Conservation (phyloP, 2,888 invertebrate genomes). For the Monochamus alternatus region DNA sequence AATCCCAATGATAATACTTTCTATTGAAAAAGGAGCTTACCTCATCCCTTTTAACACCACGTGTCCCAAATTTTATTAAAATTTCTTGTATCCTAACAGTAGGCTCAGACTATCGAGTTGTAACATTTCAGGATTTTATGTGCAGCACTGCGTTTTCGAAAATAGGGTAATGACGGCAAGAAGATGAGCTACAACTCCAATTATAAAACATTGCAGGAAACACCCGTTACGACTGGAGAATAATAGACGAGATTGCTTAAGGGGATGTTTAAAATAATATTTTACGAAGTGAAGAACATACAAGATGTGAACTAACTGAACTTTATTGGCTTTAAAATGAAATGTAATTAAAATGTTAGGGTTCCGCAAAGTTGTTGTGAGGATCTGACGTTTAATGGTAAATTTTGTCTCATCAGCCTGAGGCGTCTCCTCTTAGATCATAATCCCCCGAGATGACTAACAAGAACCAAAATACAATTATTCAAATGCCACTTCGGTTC, state of each 20-base stretch:
- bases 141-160: neutral
- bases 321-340: conserved; percentile 37
- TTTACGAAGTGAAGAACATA: conserved; percentile 28
- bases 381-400: conserved; percentile 34
- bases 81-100: too few relatives aligned
- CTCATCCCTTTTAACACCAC: too few relatives aligned
- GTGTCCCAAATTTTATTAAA: too few relatives aligned
- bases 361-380: conserved; percentile 35
- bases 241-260: conserved; percentile 20
- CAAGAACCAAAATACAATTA: conserved; percentile 33
- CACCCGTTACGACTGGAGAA: conserved; percentile 3
- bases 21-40: too few relatives aligned
- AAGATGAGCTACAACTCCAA: neutral
- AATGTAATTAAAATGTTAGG: conserved; percentile 38
- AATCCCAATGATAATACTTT: too few relatives aligned
- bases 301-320: conserved; percentile 38
- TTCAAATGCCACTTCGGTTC: neutral
- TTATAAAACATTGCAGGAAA: neutral
- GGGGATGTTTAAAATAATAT: conserved; percentile 38
- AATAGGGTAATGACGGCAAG: neutral
- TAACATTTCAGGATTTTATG: too few relatives aligned
- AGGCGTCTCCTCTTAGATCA: conserved; percentile 13
- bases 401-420: conserved; percentile 26
- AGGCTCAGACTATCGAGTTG: too few relatives aligned
- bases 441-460: conserved; percentile 15